Base-by-base conservation (phyloP, 1,140 invertebrate genomes). In the Sesamia nonagrioides region DNA sequence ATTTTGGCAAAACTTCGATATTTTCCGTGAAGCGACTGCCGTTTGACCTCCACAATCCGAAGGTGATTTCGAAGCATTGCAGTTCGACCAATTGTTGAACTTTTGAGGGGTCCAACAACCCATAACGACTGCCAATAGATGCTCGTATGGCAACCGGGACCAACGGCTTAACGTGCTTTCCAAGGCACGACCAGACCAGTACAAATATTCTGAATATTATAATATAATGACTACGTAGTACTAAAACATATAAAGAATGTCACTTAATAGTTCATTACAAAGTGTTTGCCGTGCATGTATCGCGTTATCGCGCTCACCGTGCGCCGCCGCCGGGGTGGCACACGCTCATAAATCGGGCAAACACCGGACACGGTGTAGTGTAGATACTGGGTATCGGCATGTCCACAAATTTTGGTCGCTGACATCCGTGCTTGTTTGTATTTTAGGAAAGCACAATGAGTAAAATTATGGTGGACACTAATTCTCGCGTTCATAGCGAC, bases 321-420 rank as follows among this genome's bases (percentile, higher is more conserved):
- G 2, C 42, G 42, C 42, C 42, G 37, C 3, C 37, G 7, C 37
- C 3, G 37, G 7, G 9, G 9, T 11, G 40, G 9, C 9, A 48
- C 63, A 68, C 18, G 63, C 42, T 68, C 63, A 21, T 68, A 68
- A 68, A 68, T 68, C 63, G 63, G 42, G 11, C 42, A 11, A 13
- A n/a, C 61, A 48, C 40, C 63, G 63, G 63, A 69, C 66, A 37
- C 42, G 66, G 42, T 21, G 33, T 4, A 69, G 42, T 21, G 33
- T 4, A 69, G 66, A 69, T 69, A 69, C 66, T 13, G 66, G 48
- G 66, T 69, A 69, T 69, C 66, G 42, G 66, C 66, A 61, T 37
- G 60, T 37, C 33, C 66, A 69, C 66, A 69, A 69, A 69, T 69
- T 63, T 48, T 17, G 15, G 17, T 69, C 27, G 42, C 42, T 69